Conservation (phyloP, 2,113 vertebrate genomes). For the Callopanchax toddi region DNA sequence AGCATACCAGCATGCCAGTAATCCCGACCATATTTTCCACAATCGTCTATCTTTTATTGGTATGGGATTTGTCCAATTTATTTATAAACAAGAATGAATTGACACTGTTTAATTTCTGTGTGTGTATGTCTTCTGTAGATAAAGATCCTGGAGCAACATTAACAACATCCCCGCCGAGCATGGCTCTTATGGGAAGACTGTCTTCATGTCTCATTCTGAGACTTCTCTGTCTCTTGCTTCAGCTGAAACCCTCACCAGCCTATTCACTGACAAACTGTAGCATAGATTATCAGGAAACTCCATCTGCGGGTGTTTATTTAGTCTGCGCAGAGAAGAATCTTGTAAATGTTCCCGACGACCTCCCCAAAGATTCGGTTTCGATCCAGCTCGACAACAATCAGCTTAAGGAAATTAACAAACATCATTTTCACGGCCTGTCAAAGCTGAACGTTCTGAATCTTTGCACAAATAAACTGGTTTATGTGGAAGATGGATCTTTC, state of each 20-base stretch:
- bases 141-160: too few relatives aligned
- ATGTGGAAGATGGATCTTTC: background rate
- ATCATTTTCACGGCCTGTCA: background rate
- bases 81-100: too few relatives aligned
- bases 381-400: background rate
- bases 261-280: constrained; percentile 1
- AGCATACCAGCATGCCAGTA: too few relatives aligned
- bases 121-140: too few relatives aligned
- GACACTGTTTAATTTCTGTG: too few relatives aligned
- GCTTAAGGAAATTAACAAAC: background rate
- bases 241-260: background rate
- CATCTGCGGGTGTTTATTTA: background rate
- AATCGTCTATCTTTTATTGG: too few relatives aligned
- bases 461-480: background rate
- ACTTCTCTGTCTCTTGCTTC: background rate
- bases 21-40: too few relatives aligned
- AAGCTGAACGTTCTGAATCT: background rate
- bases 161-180: too few relatives aligned
- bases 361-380: background rate
- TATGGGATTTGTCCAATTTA: too few relatives aligned
- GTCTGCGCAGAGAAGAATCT: background rate
- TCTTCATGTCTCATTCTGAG: background rate
- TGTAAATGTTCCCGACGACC: background rate
- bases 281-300: background rate
- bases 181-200: too few relatives aligned